Percentiles rank a stretch among this genome's conserved stretches.
phyloP scores from a whole-genome alignment of 1,140 invertebrate genomes.

The Bradysia coprophila region DNA sequence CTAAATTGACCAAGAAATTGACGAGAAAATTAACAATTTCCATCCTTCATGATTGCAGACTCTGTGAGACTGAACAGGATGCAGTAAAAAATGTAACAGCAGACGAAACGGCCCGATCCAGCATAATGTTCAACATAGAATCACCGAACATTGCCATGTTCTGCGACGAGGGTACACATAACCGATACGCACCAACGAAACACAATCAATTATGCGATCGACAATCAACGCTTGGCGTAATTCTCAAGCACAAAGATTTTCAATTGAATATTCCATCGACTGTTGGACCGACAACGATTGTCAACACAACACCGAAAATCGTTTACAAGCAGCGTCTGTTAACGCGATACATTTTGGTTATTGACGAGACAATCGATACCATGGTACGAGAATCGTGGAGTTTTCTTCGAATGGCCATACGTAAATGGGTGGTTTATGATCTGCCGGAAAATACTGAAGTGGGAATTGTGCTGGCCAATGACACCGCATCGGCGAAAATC shows the following conservation, averaged over 20 bases:
- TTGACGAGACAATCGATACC: slow-evolving; percentile 34
- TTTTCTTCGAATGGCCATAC: slow-evolving; percentile 31
- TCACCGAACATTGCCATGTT: slow-evolving; percentile 31
- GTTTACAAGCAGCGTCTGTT: slow-evolving; percentile 25
- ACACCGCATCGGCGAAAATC: slow-evolving; percentile 16
- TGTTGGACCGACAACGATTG: slow-evolving; percentile 10
- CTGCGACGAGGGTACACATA: slow-evolving; percentile 38
- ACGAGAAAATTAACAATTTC: too few species aligned
- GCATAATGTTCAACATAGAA: slow-evolving; percentile 32
- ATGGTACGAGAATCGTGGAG: slow-evolving; percentile 34
- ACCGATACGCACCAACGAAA: slow-evolving; percentile 41
- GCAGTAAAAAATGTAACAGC: slow-evolving; percentile 21
- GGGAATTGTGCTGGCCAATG: slow-evolving; percentile 25
- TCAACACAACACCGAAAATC: not conserved
- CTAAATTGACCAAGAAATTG: too few species aligned
- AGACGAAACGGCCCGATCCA: slow-evolving; percentile 27
- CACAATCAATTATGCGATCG: slow-evolving; percentile 44
- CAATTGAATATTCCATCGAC: slow-evolving; percentile 16
- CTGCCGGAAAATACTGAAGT: slow-evolving; percentile 27
- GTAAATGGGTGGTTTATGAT: slow-evolving; percentile 33
- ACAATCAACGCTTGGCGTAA: slow-evolving; percentile 38
- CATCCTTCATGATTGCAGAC: too few species aligned
- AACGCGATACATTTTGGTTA: slow-evolving; percentile 30
- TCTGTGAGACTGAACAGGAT: slow-evolving; percentile 10
- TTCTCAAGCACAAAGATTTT: slow-evolving; percentile 38